Evolutionary conservation across 2,113 vertebrate genomes (phyloP).

Genomic region (Sterrhoptilus dennistouni): DNA sequence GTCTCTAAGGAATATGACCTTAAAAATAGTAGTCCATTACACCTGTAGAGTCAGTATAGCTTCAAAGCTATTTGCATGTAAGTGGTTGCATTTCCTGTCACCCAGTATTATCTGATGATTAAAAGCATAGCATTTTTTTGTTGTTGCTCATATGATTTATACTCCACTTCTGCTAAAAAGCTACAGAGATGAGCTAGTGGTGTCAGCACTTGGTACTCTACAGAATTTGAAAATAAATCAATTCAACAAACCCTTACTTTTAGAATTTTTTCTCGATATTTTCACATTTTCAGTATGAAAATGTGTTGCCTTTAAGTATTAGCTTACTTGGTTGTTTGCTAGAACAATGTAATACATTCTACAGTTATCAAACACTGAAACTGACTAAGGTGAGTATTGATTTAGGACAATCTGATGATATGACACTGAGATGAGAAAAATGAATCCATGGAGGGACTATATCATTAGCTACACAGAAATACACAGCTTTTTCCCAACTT

Average conservation of each 20-base stretch:
- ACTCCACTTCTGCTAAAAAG: not conserved
- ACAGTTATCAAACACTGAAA: not conserved
- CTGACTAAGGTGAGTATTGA: not conserved
- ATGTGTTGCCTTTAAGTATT: not conserved
- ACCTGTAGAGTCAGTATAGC: not conserved
- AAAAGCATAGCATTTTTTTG: not conserved
- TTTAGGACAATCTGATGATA: not conserved
- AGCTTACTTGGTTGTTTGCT: rapidly evolving
- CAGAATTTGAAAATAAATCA: not conserved
- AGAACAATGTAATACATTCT: not conserved
- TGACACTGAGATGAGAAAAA: not conserved
- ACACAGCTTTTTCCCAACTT: not conserved
- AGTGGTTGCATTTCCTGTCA: not conserved
- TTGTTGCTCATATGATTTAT: not conserved
- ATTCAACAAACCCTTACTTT: not conserved
- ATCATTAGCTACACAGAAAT: not conserved
- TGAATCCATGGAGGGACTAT: not conserved
- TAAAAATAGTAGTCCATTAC: not conserved
- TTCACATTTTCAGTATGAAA: not conserved
- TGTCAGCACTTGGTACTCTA: not conserved
- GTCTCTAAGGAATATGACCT: not conserved
- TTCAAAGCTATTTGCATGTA: slow-evolving; percentile 1
- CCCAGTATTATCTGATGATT: not conserved
- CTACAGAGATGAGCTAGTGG: not conserved
- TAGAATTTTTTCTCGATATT: not conserved